A percentile compares a stretch with the other conserved stretches of the same genome.
Conservation (phyloP, 1,140 invertebrate species). For the Callitettix versicolor region DNA sequence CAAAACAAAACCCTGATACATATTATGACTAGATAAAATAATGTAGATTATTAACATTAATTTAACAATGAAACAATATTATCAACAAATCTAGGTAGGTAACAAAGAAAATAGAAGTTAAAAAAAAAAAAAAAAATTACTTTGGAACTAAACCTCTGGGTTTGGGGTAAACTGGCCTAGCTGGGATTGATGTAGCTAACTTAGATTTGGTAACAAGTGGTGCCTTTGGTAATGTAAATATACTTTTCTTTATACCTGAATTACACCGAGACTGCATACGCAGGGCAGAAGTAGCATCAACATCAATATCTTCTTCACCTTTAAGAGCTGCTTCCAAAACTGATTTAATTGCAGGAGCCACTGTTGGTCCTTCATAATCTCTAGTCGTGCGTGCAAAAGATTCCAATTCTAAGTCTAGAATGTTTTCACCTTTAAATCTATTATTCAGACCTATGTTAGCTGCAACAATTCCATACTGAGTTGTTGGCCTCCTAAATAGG, state of each 20-base stretch:
- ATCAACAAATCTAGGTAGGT: too few species aligned
- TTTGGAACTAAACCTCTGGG: constrained; percentile 45
- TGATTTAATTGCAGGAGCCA: constrained; percentile 58
- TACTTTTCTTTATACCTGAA: constrained; percentile 32
- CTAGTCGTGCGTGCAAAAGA: constrained; percentile 66
- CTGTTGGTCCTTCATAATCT: constrained; percentile 60
- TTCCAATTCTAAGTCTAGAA: constrained; percentile 67
- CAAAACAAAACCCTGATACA: too few species aligned
- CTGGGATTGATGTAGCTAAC: not conserved
- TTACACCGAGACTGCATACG: constrained; percentile 28
- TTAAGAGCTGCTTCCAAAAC: constrained; percentile 60
- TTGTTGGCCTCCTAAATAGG: constrained; percentile 26
- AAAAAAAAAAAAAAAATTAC: constrained; percentile 24
- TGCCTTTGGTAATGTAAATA: constrained; percentile 21
- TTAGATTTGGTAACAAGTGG: not conserved
- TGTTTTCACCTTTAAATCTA: constrained; percentile 62
- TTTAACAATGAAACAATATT: not conserved
- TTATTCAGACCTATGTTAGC: not conserved
- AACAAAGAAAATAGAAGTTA: too few species aligned
- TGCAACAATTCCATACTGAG: not conserved
- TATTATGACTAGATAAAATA: not conserved
- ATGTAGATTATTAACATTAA: not conserved
- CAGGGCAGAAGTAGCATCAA: constrained; percentile 40
- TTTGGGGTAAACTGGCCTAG: constrained; percentile 36
- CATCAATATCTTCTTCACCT: constrained; percentile 59